These are phyloP conservation scores for Perca schrenkii DNA, from an alignment of 2,113 vertebrate species.

Conservation along the genomic window DNA sequence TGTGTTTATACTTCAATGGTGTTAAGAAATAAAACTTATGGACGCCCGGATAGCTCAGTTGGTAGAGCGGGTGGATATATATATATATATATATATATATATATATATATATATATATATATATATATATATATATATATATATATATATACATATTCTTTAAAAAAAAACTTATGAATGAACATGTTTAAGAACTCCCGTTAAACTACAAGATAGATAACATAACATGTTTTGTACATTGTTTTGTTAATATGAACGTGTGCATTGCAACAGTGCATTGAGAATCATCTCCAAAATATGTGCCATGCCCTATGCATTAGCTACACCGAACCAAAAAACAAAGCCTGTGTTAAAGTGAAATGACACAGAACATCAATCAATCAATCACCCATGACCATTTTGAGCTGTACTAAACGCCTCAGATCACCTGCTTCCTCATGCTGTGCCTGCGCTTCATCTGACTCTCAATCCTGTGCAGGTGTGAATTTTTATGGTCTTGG, in stretches of 20 bases:
- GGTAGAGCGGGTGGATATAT: too few relatives aligned
- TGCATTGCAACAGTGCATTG: background rate
- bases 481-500: constrained; percentile 79
- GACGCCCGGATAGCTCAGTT: too few relatives aligned
- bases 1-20: background rate
- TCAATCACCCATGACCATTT: constrained; percentile 39
- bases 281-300: constrained; percentile 35
- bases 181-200: background rate
- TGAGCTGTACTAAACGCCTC: constrained; percentile 55
- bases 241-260: background rate
- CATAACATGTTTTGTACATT: background rate
- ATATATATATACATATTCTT: too few relatives aligned
- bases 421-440: constrained; percentile 68
- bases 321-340: constrained; percentile 8
- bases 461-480: constrained; percentile 73
- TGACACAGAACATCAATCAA: constrained; percentile 56
- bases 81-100: too few relatives aligned
- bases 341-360: constrained; percentile 20
- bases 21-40: background rate
- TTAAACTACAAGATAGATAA: background rate
- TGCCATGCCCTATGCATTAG: constrained; percentile 1
- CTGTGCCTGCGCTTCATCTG: constrained; percentile 40
- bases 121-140: too few relatives aligned
- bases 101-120: too few relatives aligned
- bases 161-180: background rate